phyloP scores from a whole-genome alignment of 2,888 invertebrate genomes.

The Iselma pallidipennis region DNA sequence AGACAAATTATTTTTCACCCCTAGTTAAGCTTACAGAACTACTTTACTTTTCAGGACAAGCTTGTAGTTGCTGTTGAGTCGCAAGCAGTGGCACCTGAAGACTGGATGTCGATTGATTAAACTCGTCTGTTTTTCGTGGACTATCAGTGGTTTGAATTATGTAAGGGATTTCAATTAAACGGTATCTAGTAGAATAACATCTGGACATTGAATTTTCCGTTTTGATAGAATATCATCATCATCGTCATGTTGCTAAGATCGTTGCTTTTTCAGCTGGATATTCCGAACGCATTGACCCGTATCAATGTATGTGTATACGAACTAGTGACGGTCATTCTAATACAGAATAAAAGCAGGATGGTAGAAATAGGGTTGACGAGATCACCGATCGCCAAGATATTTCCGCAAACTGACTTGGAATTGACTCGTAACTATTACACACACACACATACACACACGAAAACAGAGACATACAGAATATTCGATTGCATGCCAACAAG shows the following conservation, averaged over 20 bases:
- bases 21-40: too few species aligned
- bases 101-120: too few species aligned
- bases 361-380: conserved; percentile 22
- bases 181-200: neutral
- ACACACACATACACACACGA: neutral
- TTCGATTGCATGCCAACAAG: conserved; percentile 32
- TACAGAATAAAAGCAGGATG: neutral
- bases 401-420: conserved; percentile 46
- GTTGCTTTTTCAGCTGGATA: conserved; percentile 14
- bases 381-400: conserved; percentile 36
- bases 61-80: too few species aligned
- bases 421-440: conserved; percentile 48
- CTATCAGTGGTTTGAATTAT: too few species aligned
- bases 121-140: too few species aligned
- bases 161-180: too few species aligned
- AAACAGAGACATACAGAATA: conserved; percentile 28
- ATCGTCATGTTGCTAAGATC: too few species aligned
- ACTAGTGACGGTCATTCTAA: conserved; percentile 28
- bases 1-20: too few species aligned
- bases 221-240: too few species aligned
- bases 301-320: neutral
- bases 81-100: too few species aligned
- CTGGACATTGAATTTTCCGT: neutral
- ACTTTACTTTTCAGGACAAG: too few species aligned
- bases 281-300: conserved; percentile 36